These are phyloP conservation scores for Piscicola geometra DNA, from an alignment of 2,888 invertebrate genomes.

Conservation along the genomic window DNA sequence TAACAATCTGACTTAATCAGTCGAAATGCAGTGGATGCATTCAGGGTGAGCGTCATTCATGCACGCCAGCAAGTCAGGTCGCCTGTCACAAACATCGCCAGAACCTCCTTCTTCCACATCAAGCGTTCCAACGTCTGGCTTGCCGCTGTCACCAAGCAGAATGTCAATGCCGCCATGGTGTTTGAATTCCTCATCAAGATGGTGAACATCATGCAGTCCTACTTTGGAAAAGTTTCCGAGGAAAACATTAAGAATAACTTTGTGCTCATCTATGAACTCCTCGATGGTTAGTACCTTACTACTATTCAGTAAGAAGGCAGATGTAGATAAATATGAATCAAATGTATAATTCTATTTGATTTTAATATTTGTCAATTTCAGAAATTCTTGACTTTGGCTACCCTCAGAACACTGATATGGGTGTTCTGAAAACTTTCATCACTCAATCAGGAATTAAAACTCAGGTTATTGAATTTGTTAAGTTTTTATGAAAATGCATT, in stretches of 20 bases:
- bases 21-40: conserved; percentile 97
- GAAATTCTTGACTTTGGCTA: conserved; percentile 99
- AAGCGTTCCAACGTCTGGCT: conserved; percentile 98
- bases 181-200: conserved; percentile 97
- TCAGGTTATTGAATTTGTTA: conserved; percentile 52
- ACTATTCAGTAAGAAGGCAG: no score
- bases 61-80: conserved; percentile 91
- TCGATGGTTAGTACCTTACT: conserved; percentile 73
- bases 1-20: conserved; percentile 42
- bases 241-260: conserved; percentile 99
- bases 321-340: neutral
- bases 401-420: conserved; percentile 98
- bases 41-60: conserved; percentile 98
- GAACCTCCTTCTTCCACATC: conserved; percentile 98
- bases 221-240: conserved; percentile 98
- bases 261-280: conserved; percentile 94
- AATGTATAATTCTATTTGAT: neutral
- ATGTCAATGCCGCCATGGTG: conserved; percentile 99
- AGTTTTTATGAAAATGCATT: neutral
- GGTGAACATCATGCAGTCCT: conserved; percentile 88
- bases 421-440: conserved; percentile 96
- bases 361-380: conserved; percentile 54
- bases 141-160: conserved; percentile 99
- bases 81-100: conserved; percentile 96
- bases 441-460: conserved; percentile 99